phyloP scores from a whole-genome alignment of 35 echinoderm and acorn worm genomes.

The Apostichopus parvimensis region DNA sequence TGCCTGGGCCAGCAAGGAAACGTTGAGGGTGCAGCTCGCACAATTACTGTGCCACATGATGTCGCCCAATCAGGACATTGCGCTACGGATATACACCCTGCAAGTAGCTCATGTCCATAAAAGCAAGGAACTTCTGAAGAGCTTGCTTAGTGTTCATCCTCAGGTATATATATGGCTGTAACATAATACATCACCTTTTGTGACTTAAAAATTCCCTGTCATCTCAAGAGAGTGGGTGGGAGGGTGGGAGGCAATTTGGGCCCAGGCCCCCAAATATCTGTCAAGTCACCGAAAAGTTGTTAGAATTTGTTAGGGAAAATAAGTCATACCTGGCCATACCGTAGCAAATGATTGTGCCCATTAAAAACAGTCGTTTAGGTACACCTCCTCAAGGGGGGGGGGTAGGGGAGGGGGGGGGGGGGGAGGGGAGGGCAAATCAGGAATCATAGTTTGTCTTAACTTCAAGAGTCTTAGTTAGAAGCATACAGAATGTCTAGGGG shows the following conservation, averaged over 20 bases:
- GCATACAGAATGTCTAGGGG: too few species aligned
- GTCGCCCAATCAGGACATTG: conserved; percentile 74
- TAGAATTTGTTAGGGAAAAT: too few species aligned
- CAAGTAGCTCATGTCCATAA: conserved; percentile 77
- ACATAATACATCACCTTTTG: neutral
- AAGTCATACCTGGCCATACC: too few species aligned
- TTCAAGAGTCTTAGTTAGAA: too few species aligned
- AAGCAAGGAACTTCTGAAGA: conserved; percentile 75
- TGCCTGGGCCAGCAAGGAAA: conserved; percentile 82
- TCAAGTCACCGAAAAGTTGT: too few species aligned
- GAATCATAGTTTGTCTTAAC: too few species aligned
- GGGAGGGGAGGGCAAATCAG: too few species aligned
- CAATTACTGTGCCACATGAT: conserved; percentile 93
- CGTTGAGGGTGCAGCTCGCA: conserved; percentile 79
- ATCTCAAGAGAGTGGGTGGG: neutral
- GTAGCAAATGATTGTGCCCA: too few species aligned
- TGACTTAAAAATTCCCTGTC: neutral
- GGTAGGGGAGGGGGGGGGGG: too few species aligned
- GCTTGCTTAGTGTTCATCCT: conserved; percentile 58
- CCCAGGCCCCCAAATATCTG: too few species aligned
- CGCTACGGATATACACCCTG: conserved; percentile 65
- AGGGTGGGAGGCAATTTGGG: neutral
- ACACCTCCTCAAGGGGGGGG: too few species aligned
- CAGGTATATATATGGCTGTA: neutral
- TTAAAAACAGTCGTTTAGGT: too few species aligned